Conservation (phyloP, 1,140 invertebrate species). For the Bilobella aurantiaca region DNA sequence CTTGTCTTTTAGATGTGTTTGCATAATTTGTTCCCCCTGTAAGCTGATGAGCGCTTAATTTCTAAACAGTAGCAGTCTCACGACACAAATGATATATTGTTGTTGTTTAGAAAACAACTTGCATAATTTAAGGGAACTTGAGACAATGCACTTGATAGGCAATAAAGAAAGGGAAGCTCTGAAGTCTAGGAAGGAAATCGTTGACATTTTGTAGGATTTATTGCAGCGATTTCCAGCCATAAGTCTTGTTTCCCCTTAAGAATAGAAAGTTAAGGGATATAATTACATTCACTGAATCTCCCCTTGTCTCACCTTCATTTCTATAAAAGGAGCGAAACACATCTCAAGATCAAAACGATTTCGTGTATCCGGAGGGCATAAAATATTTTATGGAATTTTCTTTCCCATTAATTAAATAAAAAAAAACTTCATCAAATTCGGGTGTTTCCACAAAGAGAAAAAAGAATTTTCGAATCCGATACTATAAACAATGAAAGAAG, state of each 20-base stretch:
- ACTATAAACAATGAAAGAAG: too few relatives aligned
- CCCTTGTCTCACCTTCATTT: not conserved
- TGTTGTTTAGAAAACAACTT: not conserved
- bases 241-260: not conserved
- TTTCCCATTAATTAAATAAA: too few relatives aligned
- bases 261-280: not conserved
- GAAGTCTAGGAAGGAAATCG: constrained; percentile 22
- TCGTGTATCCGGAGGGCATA: too few relatives aligned
- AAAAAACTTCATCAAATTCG: too few relatives aligned
- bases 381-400: too few relatives aligned
- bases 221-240: constrained; percentile 1
- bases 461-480: too few relatives aligned
- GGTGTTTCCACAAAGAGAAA: too few relatives aligned
- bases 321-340: constrained; percentile 16
- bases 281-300: not conserved
- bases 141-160: too few relatives aligned
- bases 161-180: too few relatives aligned
- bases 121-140: constrained; percentile 3
- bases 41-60: too few relatives aligned
- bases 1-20: too few relatives aligned
- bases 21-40: too few relatives aligned
- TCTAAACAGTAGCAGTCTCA: not conserved
- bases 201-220: constrained; percentile 32
- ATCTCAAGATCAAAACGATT: not conserved
- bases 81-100: not conserved